A percentile compares a stretch with the other conserved stretches of the same genome.
phyloP scores from a whole-genome alignment of 2,797 vertebrate genomes.

The Melanotaenia nigrans region DNA sequence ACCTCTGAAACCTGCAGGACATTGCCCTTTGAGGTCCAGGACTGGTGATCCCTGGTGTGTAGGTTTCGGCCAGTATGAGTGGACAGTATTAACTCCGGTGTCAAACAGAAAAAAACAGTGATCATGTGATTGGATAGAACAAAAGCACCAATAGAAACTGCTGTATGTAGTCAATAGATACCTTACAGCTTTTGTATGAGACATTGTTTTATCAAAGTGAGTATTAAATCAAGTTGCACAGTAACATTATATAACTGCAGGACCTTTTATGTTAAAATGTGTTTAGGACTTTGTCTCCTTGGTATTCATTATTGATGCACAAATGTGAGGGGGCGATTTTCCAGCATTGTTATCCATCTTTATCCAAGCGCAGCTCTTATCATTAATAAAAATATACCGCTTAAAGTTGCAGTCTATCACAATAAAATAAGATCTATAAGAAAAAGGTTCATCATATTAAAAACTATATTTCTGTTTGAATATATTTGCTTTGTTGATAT shows the following conservation, averaged over 20 bases:
- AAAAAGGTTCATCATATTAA: not conserved
- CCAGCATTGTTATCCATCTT: not conserved
- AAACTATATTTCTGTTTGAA: not conserved
- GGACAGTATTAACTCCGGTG: not conserved
- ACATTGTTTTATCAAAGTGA: not conserved
- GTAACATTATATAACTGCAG: not conserved
- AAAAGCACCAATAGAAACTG: not conserved
- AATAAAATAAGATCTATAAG: not conserved
- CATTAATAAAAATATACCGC: not conserved
- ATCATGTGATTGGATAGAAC: not conserved
- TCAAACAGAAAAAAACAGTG: not conserved
- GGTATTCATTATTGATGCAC: too few species aligned
- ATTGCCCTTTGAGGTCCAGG: not conserved
- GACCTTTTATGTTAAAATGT: not conserved
- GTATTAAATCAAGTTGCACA: not conserved
- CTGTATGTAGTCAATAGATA: not conserved
- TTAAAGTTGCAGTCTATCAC: not conserved
- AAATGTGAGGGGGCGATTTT: not conserved
- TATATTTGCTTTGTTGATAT: not conserved
- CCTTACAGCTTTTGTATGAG: constrained; percentile 1
- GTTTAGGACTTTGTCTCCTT: not conserved
- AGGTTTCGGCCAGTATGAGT: not conserved
- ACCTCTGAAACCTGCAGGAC: not conserved
- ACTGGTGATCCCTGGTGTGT: not conserved
- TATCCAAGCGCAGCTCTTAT: not conserved